Percentiles rank a stretch among this genome's conserved stretches.
phyloP scores from a whole-genome alignment of 2,113 vertebrate species.

The Diglossa brunneiventris region DNA sequence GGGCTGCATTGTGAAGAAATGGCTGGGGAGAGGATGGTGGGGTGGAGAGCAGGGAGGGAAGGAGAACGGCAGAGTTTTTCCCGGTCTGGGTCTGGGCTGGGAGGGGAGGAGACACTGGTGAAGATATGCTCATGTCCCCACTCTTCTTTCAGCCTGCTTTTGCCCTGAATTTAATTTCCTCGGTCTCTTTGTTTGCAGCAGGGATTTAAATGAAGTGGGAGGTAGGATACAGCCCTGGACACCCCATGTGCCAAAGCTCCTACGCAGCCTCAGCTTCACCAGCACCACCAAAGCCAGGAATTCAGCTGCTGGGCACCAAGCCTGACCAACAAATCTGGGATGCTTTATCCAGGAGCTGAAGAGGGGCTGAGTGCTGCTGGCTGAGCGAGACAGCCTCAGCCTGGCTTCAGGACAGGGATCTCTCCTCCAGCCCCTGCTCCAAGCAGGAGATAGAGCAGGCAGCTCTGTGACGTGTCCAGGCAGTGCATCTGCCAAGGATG shows the following conservation, averaged over 20 bases:
- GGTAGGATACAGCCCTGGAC: neutral
- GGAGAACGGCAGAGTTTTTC: neutral
- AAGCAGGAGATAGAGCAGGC: neutral
- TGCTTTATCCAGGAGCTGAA: neutral
- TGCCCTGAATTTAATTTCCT: neutral
- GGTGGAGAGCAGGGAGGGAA: neutral
- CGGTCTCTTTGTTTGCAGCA: neutral
- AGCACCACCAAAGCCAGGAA: neutral
- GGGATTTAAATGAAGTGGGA: neutral
- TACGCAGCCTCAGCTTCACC: neutral
- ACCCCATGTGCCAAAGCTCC: neutral
- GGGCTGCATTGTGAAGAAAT: neutral
- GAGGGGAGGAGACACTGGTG: neutral
- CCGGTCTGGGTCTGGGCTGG: fast-evolving
- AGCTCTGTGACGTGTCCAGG: fast-evolving
- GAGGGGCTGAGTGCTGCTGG: neutral
- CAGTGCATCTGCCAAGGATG: neutral
- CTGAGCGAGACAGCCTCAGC: neutral
- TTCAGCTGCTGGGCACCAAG: neutral
- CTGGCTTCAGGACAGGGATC: neutral
- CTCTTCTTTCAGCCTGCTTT: neutral
- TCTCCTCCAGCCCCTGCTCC: neutral
- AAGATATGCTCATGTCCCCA: neutral
- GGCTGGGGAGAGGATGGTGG: neutral
- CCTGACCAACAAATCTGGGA: neutral